These are phyloP conservation scores for Perizoma flavofasciatum DNA, from an alignment of 2,888 invertebrate species.

Conservation along the genomic window DNA sequence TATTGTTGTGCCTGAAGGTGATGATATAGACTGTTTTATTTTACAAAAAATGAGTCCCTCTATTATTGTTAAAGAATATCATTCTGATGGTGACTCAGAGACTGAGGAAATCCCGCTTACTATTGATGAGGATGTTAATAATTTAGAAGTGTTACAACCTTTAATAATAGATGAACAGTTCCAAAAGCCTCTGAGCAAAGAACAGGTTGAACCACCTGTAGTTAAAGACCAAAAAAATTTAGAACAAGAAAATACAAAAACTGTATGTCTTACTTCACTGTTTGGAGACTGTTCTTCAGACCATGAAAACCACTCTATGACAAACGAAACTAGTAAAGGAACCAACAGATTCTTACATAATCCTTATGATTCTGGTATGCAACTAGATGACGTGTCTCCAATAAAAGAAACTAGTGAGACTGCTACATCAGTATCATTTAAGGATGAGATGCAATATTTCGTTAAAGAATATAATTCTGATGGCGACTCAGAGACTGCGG, in stretches of 20 bases:
- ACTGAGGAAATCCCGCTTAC: background rate
- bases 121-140: no score
- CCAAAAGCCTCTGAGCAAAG: background rate
- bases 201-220: background rate
- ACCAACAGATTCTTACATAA: background rate
- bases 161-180: background rate
- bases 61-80: background rate
- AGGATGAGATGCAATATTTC: no score
- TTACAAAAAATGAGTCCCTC: background rate
- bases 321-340: background rate
- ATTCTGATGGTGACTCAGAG: background rate
- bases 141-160: background rate
- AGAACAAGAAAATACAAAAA: background rate
- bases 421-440: background rate
- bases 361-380: background rate
- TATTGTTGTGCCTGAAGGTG: background rate
- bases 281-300: background rate
- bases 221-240: background rate
- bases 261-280: background rate
- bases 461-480: slow-evolving; percentile 1
- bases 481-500: background rate
- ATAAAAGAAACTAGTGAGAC: background rate
- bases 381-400: background rate
- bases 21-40: slow-evolving; percentile 7
- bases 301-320: background rate